Evolutionary conservation across 2,113 vertebrate genomes (phyloP).

Genomic region (Gopherus flavomarginatus): DNA sequence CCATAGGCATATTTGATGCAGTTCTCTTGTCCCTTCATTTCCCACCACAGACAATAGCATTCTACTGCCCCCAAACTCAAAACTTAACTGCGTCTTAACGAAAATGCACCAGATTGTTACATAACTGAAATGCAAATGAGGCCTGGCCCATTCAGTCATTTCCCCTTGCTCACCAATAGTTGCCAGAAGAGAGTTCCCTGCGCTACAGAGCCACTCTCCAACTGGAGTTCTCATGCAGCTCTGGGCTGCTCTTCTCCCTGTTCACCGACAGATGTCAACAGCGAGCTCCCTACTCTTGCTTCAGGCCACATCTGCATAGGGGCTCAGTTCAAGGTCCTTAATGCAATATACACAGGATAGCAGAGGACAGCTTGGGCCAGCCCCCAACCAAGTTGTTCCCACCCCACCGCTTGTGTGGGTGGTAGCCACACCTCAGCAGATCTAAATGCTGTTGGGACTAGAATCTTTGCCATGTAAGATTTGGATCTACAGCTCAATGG

Average conservation of each 20-base stretch:
- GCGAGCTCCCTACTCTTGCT: not conserved
- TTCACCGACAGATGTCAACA: not conserved
- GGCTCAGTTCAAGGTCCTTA: not conserved
- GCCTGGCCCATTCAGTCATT: not conserved
- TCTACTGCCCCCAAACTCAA: not conserved
- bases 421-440: not conserved
- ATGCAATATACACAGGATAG: not conserved
- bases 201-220: not conserved
- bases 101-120: not conserved
- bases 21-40: not conserved
- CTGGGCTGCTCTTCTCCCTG: not conserved
- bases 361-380: accelerated
- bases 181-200: not conserved
- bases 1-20: not conserved
- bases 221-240: not conserved
- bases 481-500: accelerated
- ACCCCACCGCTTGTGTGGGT: not conserved
- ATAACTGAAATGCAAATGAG: not conserved
- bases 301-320: not conserved
- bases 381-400: not conserved
- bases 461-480: not conserved
- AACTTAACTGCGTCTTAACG: not conserved
- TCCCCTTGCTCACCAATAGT: not conserved
- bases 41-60: not conserved
- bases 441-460: not conserved